Conservation (phyloP, 2,113 vertebrate species). For the Arvicanthis niloticus region DNA sequence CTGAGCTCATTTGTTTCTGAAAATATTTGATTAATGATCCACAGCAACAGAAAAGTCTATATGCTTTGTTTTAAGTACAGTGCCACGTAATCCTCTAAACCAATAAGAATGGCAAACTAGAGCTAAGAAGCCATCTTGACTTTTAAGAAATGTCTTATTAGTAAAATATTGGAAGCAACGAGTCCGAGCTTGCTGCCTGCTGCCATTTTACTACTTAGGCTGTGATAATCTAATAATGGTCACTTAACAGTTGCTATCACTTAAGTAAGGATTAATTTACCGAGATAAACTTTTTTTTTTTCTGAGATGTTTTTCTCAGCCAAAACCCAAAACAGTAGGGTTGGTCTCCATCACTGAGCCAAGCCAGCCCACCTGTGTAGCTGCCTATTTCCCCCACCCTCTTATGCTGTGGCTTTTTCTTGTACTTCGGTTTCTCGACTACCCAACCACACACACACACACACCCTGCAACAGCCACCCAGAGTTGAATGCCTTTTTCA, state of each 20-base stretch:
- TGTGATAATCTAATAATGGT: constrained; percentile 70
- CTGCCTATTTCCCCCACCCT: constrained; percentile 50
- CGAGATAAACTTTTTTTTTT: constrained; percentile 3
- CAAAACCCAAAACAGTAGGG: constrained; percentile 37
- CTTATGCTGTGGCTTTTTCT: background rate
- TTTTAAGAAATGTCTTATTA: background rate
- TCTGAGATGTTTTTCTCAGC: constrained; percentile 62
- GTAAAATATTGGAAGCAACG: constrained; percentile 18
- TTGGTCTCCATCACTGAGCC: constrained; percentile 46
- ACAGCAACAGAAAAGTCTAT: constrained; percentile 17
- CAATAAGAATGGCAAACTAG: background rate
- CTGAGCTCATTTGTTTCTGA: constrained; percentile 1
- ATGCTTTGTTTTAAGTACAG: constrained; percentile 47
- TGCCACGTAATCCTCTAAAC: background rate
- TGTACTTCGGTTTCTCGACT: background rate
- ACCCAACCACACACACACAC: background rate
- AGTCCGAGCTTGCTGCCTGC: constrained; percentile 51
- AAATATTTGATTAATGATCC: constrained; percentile 73
- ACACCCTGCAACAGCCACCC: background rate
- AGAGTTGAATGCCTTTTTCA: background rate
- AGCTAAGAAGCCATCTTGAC: constrained; percentile 21
- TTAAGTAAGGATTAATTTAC: constrained; percentile 74
- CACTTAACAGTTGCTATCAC: constrained; percentile 66
- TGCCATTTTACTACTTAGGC: constrained; percentile 31
- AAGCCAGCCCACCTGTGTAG: background rate